A percentile compares a stretch with the other conserved stretches of the same genome.
These are phyloP conservation scores for Drosophila hamatofila DNA, from an alignment of 2,888 invertebrate species.

Conservation along the genomic window DNA sequence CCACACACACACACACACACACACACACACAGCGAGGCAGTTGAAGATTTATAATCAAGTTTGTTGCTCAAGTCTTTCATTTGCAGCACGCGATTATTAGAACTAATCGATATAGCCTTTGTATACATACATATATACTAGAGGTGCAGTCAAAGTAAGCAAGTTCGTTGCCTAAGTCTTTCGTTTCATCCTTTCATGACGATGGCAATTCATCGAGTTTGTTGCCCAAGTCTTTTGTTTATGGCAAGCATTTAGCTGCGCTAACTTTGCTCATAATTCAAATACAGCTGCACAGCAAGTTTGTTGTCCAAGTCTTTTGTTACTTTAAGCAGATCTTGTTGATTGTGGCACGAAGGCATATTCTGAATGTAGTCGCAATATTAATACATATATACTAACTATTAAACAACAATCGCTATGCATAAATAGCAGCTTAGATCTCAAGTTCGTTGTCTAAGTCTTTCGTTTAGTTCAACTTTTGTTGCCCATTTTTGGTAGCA, in stretches of 20 bases:
- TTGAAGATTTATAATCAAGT: constrained; percentile 55
- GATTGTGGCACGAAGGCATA: neutral
- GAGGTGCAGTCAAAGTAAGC: neutral
- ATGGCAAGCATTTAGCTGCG: neutral
- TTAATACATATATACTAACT: neutral
- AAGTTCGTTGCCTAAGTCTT: constrained; percentile 24
- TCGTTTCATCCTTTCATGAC: neutral
- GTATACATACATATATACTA: too few relatives aligned
- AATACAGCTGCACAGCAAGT: constrained; percentile 38
- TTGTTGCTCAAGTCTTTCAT: constrained; percentile 65
- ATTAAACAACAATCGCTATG: constrained; percentile 3
- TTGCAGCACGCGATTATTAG: constrained; percentile 16
- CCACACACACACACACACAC: constrained; percentile 20
- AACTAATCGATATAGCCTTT: constrained; percentile 7
- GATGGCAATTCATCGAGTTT: neutral
- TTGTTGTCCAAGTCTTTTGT: constrained; percentile 76
- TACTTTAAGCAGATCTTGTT: constrained; percentile 1
- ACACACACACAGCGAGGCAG: constrained; percentile 9
- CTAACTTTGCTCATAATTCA: neutral
- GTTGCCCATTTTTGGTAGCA: constrained; percentile 8
- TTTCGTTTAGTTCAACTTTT: constrained; percentile 43
- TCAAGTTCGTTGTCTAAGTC: constrained; percentile 68
- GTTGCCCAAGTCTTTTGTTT: constrained; percentile 9
- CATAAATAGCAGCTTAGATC: neutral
- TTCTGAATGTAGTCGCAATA: neutral